Percentiles rank a stretch among this genome's conserved stretches.
Conservation (phyloP, 2,797 vertebrate species). For the Enteromius unitaeniatus region DNA sequence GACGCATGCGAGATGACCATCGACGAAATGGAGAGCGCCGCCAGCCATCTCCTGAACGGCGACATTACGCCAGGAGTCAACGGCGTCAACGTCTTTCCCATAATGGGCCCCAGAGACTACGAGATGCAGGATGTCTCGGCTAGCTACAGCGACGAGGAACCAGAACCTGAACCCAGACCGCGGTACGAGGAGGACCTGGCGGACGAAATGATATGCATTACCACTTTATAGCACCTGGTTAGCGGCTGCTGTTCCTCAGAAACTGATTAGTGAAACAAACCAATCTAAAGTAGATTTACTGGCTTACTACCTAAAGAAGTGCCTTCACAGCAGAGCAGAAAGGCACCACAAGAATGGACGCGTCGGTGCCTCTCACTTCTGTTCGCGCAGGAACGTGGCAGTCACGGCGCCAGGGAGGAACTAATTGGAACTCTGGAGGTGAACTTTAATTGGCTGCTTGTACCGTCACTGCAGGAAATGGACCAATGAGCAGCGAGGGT, state of each 20-base stretch:
- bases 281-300: slow-evolving; percentile 75
- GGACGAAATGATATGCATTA: slow-evolving; percentile 99
- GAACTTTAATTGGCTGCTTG: slow-evolving; percentile 62
- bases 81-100: slow-evolving; percentile 84
- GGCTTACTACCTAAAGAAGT: slow-evolving; percentile 90
- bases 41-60: slow-evolving; percentile 93
- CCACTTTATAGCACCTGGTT: slow-evolving; percentile 92
- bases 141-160: slow-evolving; percentile 96
- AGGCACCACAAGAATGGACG: slow-evolving; percentile 84
- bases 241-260: slow-evolving; percentile 58
- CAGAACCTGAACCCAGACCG: slow-evolving; percentile 79
- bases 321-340: slow-evolving; percentile 89
- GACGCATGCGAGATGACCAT: slow-evolving; percentile 99
- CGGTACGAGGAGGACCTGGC: slow-evolving; percentile 97
- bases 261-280: slow-evolving; percentile 59
- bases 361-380: slow-evolving; percentile 63
- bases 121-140: slow-evolving; percentile 91
- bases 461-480: slow-evolving; percentile 65
- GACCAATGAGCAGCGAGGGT: slow-evolving; percentile 67
- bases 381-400: slow-evolving; percentile 64
- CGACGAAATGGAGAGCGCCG: slow-evolving; percentile 99
- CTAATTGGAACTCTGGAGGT: slow-evolving; percentile 11
- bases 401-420: slow-evolving; percentile 56
- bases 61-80: slow-evolving; percentile 81
- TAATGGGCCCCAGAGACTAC: slow-evolving; percentile 85